A percentile compares a stretch with the other conserved stretches of the same genome.
These are phyloP conservation scores for Agonum fuliginosum DNA, from an alignment of 2,888 invertebrate species.

Conservation along the genomic window DNA sequence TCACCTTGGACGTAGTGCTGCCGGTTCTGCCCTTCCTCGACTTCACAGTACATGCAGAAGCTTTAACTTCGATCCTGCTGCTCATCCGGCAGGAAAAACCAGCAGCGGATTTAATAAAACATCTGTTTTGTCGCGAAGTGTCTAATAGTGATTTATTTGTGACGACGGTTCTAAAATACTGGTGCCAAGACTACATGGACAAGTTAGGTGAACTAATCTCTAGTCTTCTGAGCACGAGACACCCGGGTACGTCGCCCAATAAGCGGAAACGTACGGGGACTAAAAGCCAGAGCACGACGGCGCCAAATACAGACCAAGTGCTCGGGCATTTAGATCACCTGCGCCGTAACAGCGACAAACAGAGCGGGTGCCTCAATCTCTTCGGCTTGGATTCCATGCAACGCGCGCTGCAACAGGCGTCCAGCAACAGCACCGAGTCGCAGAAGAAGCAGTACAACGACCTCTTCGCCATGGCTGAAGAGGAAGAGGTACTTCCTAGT, in stretches of 20 bases:
- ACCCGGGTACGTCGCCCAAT: constrained; percentile 91
- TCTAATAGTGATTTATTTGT: constrained; percentile 90
- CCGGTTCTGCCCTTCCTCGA: constrained; percentile 87
- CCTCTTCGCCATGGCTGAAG: constrained; percentile 91
- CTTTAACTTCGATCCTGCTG: constrained; percentile 90
- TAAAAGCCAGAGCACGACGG: constrained; percentile 81
- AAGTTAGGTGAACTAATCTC: constrained; percentile 89
- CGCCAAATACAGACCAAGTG: constrained; percentile 89
- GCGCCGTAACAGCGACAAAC: constrained; percentile 82
- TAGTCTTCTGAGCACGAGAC: constrained; percentile 85
- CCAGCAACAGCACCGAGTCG: constrained; percentile 90
- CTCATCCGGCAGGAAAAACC: constrained; percentile 95
- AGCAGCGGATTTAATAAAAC: constrained; percentile 88
- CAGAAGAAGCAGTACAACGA: constrained; percentile 94
- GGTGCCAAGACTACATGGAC: constrained; percentile 95
- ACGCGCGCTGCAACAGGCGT: constrained; percentile 91
- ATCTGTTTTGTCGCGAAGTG: constrained; percentile 85
- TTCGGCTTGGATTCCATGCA: constrained; percentile 94
- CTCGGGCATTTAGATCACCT: constrained; percentile 94
- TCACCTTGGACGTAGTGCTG: constrained; percentile 92
- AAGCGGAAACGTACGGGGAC: constrained; percentile 90
- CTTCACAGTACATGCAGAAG: constrained; percentile 92
- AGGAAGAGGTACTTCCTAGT: constrained; percentile 85
- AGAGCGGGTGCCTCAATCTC: constrained; percentile 83
- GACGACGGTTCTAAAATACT: constrained; percentile 92